Evolutionary conservation across 2,113 vertebrate genomes (phyloP).

Genomic region (Acrocephalus kingi): DNA sequence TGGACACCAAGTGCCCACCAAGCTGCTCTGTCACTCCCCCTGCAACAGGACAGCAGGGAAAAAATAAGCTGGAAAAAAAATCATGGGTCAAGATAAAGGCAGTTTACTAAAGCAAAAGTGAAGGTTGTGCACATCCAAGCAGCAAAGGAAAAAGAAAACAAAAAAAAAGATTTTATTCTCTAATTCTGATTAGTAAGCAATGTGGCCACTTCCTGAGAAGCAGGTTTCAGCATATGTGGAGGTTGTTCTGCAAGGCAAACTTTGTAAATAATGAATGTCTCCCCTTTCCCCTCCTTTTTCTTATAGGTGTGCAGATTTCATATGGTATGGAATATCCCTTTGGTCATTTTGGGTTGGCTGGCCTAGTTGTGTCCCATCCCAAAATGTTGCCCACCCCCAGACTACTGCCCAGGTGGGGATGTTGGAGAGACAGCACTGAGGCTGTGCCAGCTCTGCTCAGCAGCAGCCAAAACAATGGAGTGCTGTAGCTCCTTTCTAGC

Average conservation of each 20-base stretch:
- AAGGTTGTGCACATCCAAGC: not conserved
- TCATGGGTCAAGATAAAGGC: not conserved
- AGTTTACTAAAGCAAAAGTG: not conserved
- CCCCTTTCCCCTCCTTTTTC: not conserved
- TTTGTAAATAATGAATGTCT: not conserved
- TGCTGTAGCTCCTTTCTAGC: not conserved
- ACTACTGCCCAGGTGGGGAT: not conserved
- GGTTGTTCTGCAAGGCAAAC: not conserved
- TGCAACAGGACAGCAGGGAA: not conserved
- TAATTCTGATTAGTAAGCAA: not conserved
- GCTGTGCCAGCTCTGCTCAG: not conserved
- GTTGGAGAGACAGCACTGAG: not conserved
- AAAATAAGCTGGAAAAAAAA: not conserved
- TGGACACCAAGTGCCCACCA: not conserved
- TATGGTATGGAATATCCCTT: not conserved
- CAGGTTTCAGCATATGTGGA: not conserved
- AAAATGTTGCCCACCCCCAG: not conserved
- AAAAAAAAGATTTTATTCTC: not conserved
- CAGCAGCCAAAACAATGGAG: not conserved
- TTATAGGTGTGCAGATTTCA: not conserved
- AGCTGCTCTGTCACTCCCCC: not conserved
- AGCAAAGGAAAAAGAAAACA: not conserved
- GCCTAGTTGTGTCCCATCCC: not conserved
- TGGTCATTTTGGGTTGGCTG: not conserved
- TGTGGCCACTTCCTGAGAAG: not conserved